Percentiles rank a stretch among this genome's conserved stretches.
Conservation (phyloP, 1,140 invertebrate species). For the Platyscapa corneri region DNA sequence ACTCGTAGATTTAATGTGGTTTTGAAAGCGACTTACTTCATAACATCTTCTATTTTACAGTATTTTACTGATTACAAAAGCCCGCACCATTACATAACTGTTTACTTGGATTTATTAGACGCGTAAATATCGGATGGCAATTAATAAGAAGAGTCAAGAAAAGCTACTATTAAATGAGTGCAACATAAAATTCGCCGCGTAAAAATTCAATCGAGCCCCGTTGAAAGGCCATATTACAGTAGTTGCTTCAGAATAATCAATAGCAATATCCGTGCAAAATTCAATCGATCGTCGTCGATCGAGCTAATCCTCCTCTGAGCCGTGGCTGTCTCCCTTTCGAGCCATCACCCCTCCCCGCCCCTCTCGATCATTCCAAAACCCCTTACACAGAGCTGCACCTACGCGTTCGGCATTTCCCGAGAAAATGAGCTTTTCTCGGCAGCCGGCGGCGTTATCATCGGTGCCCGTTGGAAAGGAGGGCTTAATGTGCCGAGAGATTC, state of each 20-base stretch:
- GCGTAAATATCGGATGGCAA: background rate
- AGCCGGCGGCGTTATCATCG: background rate
- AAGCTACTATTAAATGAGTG: background rate
- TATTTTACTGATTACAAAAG: background rate
- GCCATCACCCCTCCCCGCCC: background rate
- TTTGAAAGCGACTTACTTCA: background rate
- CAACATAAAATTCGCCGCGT: background rate
- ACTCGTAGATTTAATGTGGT: background rate
- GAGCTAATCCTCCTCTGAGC: slow-evolving; percentile 44
- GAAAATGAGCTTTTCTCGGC: slow-evolving; percentile 50
- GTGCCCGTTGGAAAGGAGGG: background rate
- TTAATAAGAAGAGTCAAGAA: background rate
- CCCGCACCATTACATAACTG: background rate
- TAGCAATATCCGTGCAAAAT: slow-evolving; percentile 36
- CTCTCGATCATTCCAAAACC: background rate
- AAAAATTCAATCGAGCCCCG: slow-evolving; percentile 18
- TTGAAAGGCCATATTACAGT: background rate
- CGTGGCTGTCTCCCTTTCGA: background rate
- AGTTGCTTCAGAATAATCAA: slow-evolving; percentile 32
- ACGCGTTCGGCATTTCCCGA: background rate
- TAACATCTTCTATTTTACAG: background rate
- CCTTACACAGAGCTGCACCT: background rate
- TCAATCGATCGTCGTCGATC: slow-evolving; percentile 52
- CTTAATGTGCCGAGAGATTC: slow-evolving; percentile 49
- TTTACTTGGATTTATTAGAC: background rate